Evolutionary conservation across 2,797 vertebrate genomes (phyloP).

Genomic region (Pseudopleuronectes americanus): DNA sequence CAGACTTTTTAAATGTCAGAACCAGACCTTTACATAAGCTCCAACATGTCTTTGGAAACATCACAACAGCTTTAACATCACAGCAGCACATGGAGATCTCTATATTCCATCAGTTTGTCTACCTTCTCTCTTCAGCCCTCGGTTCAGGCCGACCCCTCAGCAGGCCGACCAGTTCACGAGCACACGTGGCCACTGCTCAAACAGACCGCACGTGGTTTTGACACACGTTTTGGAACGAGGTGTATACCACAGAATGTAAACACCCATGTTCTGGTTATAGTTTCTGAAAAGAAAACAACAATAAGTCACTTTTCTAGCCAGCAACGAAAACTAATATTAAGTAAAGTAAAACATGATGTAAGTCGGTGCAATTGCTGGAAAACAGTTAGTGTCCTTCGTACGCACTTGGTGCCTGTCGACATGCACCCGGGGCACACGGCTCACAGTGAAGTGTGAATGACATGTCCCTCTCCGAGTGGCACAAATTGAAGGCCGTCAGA

Average conservation of each 20-base stretch:
- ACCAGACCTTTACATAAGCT: not conserved
- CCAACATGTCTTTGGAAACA: constrained; percentile 2
- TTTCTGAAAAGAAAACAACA: too few relatives aligned
- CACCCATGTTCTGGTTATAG: constrained; percentile 1
- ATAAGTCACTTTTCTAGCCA: too few relatives aligned
- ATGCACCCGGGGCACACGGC: constrained; percentile 13
- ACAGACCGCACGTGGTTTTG: constrained; percentile 20
- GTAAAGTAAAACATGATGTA: not conserved
- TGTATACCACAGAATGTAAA: constrained; percentile 2
- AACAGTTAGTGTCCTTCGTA: not conserved
- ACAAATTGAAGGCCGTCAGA: constrained; percentile 46
- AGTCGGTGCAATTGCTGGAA: not conserved
- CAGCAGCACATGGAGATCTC: constrained; percentile 12
- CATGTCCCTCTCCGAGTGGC: constrained; percentile 46
- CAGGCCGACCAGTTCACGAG: constrained; percentile 28
- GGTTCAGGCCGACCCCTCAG: constrained; percentile 18
- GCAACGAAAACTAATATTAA: not conserved
- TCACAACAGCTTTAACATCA: constrained; percentile 14
- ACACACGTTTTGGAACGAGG: not conserved
- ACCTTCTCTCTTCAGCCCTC: not conserved
- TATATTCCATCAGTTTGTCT: constrained; percentile 8
- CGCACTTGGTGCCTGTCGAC: constrained; percentile 31
- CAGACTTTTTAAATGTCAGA: not conserved
- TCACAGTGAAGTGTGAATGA: constrained; percentile 48
- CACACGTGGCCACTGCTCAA: constrained; percentile 22